Base-by-base conservation (phyloP, 2,797 vertebrate species). In the Nyctalus aviator region DNA sequence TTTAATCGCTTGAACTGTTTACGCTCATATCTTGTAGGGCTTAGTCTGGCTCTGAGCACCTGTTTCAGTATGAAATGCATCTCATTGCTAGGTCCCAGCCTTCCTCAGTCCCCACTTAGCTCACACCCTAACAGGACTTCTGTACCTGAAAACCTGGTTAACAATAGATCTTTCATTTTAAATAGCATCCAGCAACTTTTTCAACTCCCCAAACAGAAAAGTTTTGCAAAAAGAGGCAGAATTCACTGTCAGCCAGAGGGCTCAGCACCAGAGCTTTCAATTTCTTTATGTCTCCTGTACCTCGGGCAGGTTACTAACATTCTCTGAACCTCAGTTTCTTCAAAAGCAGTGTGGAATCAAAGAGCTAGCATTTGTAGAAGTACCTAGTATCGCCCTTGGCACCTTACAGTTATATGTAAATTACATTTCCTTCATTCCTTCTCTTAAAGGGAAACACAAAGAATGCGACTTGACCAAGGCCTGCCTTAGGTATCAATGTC, bases 301-400 rank as follows among this genome's bases (percentile, higher is more conserved):
- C 25, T 66, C 35, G 69, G 18, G 0, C 41, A 92, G 83, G 18
- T 82, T 55, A 25, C 27, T 69, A 59, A 37, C 20, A 41, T 17
- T 57, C 35, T 88, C 23, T 62, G 18, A 57, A 72, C 5, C 32
- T 73, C 12, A 30, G 30, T 84, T 93, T 90, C 89, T 50, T 73
- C 30, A 93, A 94, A 94, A 89, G 23, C 15, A 93, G 86, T 69
- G 27, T 8, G 62, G 21, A 88, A 69, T 79, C 75, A 73, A 93
- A 85, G 3, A 77, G 27, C 27, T 75, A 44, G 12, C 44, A 62
- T 91, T 92, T 83, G 14, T 44, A 10, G 11, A 81, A 79, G 15
- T 69, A 1, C 9, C 3, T 71, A 50, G n/a, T 13, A 44, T 44
- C 37, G 17, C 6, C 21, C 14, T 66, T 75, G 53, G 14, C 27